Evolutionary conservation across 64 coral and sea anemone species (phyloP).

Genomic region (Montipora capricornis): DNA sequence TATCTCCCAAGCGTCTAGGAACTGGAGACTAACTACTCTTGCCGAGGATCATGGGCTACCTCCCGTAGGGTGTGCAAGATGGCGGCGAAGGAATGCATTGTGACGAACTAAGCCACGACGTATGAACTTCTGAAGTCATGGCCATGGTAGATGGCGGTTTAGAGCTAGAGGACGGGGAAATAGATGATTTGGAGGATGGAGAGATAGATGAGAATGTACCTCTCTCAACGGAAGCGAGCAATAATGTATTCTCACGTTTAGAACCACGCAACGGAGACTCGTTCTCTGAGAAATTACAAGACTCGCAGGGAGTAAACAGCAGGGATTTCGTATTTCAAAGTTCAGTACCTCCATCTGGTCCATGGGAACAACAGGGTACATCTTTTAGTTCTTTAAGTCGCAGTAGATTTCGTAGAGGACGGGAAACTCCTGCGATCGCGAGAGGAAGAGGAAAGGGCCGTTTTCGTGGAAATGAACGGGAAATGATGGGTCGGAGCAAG

Average conservation of each 20-base stretch:
- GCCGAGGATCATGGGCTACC: not conserved
- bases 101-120: not conserved
- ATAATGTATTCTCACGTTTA: not conserved
- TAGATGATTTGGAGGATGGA: constrained; percentile 39
- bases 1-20: no score
- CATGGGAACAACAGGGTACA: constrained; percentile 1
- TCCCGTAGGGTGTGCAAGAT: constrained; percentile 2
- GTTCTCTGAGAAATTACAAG: not conserved
- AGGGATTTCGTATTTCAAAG: constrained; percentile 11
- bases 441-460: not conserved
- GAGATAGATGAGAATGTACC: constrained; percentile 44
- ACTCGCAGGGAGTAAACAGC: not conserved
- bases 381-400: not conserved
- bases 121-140: not conserved
- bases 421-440: not conserved
- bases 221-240: constrained; percentile 9
- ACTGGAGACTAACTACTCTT: not conserved
- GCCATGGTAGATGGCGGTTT: not conserved
- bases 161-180: constrained; percentile 46
- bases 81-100: constrained; percentile 5
- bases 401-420: not conserved
- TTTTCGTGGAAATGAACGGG: constrained; percentile 22
- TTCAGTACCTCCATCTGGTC: not conserved
- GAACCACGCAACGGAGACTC: not conserved
- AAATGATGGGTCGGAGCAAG: constrained; percentile 13